Conservation (phyloP, 2,797 vertebrate genomes). For the Anguilla obscura region DNA sequence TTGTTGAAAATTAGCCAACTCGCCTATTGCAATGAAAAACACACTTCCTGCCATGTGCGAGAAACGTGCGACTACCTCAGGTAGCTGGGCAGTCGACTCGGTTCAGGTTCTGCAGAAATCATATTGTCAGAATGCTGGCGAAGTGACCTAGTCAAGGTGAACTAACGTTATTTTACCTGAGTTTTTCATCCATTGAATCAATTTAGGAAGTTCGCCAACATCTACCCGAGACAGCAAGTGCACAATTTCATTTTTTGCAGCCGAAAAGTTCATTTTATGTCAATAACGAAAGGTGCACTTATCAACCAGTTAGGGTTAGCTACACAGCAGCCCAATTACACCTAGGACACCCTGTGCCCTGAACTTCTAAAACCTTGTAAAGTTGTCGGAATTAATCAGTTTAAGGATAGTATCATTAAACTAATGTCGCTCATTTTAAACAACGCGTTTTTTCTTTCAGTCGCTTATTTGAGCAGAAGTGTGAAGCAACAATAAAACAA, state of each 20-base stretch:
- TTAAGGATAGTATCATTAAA: too few species aligned
- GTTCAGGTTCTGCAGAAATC: not conserved
- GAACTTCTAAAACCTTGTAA: too few species aligned
- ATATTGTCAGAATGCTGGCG: not conserved
- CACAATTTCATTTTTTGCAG: constrained; percentile 56
- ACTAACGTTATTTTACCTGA: constrained; percentile 56
- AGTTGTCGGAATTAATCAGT: too few species aligned
- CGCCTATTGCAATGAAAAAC: not conserved
- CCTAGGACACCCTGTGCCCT: too few species aligned
- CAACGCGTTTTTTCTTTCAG: too few species aligned
- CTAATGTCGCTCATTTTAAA: too few species aligned
- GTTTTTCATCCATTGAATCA: constrained; percentile 68
- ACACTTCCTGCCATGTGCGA: not conserved
- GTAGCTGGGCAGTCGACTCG: not conserved
- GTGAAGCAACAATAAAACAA: too few species aligned
- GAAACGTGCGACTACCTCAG: not conserved
- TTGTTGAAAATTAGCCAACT: not conserved
- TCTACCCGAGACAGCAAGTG: constrained; percentile 58
- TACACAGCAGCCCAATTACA: not conserved
- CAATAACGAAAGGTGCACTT: not conserved
- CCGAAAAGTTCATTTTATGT: constrained; percentile 61
- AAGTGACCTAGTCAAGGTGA: not conserved
- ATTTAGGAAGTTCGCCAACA: constrained; percentile 49
- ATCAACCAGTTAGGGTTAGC: not conserved
- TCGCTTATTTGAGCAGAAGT: too few species aligned